Percentiles rank a stretch among this genome's conserved stretches.
Conservation (phyloP, 2,797 vertebrate species). For the Lepus townsendii region DNA sequence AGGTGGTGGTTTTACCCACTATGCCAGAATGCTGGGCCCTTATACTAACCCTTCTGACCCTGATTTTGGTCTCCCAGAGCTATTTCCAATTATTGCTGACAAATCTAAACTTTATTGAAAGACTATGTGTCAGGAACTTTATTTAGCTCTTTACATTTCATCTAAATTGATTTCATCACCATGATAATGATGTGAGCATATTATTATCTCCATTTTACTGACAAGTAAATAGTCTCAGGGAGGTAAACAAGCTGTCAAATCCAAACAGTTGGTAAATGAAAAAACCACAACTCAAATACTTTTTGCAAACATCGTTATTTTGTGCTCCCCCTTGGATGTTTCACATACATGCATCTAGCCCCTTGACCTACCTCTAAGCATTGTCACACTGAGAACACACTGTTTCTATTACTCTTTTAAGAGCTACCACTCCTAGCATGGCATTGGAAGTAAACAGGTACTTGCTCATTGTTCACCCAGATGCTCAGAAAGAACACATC, state of each 20-base stretch:
- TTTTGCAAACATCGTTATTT: constrained; percentile 12
- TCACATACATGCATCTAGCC: background rate
- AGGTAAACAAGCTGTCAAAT: constrained; percentile 30
- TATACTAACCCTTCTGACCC: background rate
- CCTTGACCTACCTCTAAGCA: background rate
- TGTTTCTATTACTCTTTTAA: background rate
- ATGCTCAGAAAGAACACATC: constrained; percentile 14
- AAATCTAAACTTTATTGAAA: constrained; percentile 33
- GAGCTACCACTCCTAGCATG: background rate
- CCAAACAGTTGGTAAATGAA: constrained; percentile 9
- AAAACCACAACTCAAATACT: background rate
- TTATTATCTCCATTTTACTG: background rate
- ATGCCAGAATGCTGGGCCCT: too few species aligned
- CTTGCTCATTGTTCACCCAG: background rate
- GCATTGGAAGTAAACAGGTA: background rate
- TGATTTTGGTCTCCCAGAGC: background rate
- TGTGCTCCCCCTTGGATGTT: background rate
- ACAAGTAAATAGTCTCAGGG: background rate
- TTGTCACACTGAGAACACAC: background rate
- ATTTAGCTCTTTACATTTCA: constrained; percentile 21
- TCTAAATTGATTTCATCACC: constrained; percentile 6
- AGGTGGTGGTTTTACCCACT: too few species aligned
- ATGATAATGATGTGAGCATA: background rate
- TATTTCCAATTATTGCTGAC: background rate
- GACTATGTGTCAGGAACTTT: background rate